These are phyloP conservation scores for Hyalella azteca DNA, from an alignment of 2,888 invertebrate species.

Conservation along the genomic window DNA sequence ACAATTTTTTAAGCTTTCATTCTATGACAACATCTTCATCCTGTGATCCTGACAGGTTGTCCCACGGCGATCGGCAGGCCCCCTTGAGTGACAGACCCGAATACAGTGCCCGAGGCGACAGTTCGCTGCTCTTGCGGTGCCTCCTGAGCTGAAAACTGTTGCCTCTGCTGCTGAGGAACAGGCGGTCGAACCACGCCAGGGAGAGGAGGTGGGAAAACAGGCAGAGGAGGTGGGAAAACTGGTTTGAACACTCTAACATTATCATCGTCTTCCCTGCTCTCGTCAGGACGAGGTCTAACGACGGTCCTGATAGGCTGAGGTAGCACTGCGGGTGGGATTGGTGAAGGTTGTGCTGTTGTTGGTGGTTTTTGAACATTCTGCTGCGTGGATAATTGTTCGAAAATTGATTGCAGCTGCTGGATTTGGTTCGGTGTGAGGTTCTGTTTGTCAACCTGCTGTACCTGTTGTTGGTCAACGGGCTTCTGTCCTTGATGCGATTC, in stretches of 20 bases:
- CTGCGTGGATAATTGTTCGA: background rate
- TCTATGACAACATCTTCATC: too few relatives aligned
- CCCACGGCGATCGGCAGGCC: background rate
- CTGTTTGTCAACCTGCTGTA: too few relatives aligned
- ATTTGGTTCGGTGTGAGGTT: too few relatives aligned
- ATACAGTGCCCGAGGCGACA: background rate
- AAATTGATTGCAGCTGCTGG: background rate
- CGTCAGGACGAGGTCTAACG: background rate
- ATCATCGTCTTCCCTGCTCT: slow-evolving; percentile 3
- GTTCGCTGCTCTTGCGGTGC: too few relatives aligned
- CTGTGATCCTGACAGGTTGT: slow-evolving; percentile 31
- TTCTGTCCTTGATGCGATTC: too few relatives aligned
- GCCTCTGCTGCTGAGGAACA: background rate
- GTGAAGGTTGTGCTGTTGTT: background rate
- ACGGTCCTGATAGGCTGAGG: background rate
- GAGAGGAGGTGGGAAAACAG: too few relatives aligned
- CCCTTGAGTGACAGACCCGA: background rate
- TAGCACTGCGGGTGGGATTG: background rate
- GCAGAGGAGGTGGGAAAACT: too few relatives aligned
- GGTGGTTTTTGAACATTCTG: background rate
- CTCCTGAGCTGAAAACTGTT: background rate
- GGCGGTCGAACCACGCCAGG: background rate
- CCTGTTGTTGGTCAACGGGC: too few relatives aligned
- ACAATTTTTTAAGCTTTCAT: too few relatives aligned
- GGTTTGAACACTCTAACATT: background rate